phyloP scores from a whole-genome alignment of 2,888 invertebrate species.

The Deilephila porcellus region DNA sequence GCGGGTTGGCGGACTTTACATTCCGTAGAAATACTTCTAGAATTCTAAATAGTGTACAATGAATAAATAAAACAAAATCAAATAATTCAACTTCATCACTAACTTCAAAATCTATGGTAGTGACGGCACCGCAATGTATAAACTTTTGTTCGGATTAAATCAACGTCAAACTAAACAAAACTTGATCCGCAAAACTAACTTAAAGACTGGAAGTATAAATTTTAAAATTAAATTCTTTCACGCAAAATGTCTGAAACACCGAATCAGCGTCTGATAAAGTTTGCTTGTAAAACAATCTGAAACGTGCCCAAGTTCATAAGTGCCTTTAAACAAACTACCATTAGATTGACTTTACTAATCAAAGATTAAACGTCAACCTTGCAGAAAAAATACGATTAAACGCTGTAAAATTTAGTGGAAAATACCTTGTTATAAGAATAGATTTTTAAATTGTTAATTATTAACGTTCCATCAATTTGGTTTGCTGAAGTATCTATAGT shows the following conservation, averaged over 20 bases:
- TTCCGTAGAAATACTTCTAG: too few species aligned
- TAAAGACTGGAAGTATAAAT: not conserved
- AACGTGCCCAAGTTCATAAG: constrained; percentile 1
- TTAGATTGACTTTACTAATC: not conserved
- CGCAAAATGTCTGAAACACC: not conserved
- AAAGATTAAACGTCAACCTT: not conserved
- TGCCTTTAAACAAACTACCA: constrained; percentile 6
- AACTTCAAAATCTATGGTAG: not conserved
- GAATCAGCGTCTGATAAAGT: constrained; percentile 9
- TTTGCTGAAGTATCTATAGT: too few species aligned
- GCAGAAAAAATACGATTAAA: not conserved
- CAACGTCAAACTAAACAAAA: not conserved
- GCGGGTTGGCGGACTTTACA: too few species aligned
- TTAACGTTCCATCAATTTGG: too few species aligned
- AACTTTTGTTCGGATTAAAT: not conserved
- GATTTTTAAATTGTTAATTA: too few species aligned
- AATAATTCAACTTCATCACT: too few species aligned
- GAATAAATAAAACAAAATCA: too few species aligned
- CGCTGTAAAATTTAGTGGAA: too few species aligned
- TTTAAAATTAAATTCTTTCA: constrained; percentile 11
- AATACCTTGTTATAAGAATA: too few species aligned
- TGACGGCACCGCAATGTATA: not conserved
- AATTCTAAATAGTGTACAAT: too few species aligned
- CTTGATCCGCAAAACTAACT: not conserved
- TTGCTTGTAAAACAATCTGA: constrained; percentile 10